These are phyloP conservation scores for Trissoscelio sp. DNA, from an alignment of 2,888 invertebrate genomes.

Conservation along the genomic window DNA sequence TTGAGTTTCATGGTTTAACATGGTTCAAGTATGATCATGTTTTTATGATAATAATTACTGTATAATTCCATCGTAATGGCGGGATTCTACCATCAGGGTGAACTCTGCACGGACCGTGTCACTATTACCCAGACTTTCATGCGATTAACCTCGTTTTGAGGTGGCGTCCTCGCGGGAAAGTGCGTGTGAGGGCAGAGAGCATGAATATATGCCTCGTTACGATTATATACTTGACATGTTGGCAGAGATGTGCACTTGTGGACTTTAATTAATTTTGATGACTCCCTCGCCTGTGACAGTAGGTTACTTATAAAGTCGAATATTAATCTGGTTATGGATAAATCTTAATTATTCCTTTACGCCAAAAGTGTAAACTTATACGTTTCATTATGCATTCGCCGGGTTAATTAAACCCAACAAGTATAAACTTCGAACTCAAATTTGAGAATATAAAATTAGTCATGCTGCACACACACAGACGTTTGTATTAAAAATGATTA, in stretches of 20 bases:
- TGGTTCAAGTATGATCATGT: slow-evolving; percentile 25
- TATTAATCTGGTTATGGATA: slow-evolving; percentile 27
- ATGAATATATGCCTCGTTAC: slow-evolving; percentile 63
- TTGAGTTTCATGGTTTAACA: background rate
- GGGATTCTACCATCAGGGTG: slow-evolving; percentile 40
- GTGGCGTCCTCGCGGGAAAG: slow-evolving; percentile 76
- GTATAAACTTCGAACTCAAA: too few relatives aligned
- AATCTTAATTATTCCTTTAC: slow-evolving; percentile 23
- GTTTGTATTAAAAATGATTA: background rate
- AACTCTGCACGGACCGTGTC: slow-evolving; percentile 47
- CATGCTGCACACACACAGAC: background rate
- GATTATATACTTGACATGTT: slow-evolving; percentile 49
- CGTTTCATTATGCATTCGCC: slow-evolving; percentile 7
- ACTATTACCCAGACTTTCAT: slow-evolving; percentile 67
- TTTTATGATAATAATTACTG: slow-evolving; percentile 48
- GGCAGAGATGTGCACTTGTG: slow-evolving; percentile 32
- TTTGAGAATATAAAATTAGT: background rate
- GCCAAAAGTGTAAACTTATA: slow-evolving; percentile 1
- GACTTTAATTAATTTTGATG: slow-evolving; percentile 57
- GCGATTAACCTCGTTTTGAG: slow-evolving; percentile 79
- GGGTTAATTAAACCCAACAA: too few relatives aligned
- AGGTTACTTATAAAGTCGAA: slow-evolving; percentile 23
- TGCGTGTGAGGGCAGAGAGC: slow-evolving; percentile 73
- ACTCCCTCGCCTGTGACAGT: slow-evolving; percentile 35
- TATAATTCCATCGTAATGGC: slow-evolving; percentile 37